Evolutionary conservation across 2,113 vertebrate species (phyloP).

Genomic region (Illadopsis cleaveri): DNA sequence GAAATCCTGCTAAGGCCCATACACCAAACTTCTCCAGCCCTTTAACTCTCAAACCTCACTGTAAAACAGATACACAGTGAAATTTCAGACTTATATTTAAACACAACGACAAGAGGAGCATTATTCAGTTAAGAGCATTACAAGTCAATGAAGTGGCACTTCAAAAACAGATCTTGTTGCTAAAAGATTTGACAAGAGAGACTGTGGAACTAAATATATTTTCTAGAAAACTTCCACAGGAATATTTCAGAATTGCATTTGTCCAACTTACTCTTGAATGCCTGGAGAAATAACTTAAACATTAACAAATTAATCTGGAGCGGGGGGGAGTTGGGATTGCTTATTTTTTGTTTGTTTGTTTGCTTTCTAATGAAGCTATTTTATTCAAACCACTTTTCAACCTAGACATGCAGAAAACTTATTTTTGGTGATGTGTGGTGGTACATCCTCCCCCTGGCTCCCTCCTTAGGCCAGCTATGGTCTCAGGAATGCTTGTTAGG

Average conservation of each 20-base stretch:
- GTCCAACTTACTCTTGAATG: background rate
- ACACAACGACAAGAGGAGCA: background rate
- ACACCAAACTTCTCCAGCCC: background rate
- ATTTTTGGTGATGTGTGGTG: background rate
- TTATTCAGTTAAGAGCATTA: background rate
- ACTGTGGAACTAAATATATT: background rate
- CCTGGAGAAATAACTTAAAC: background rate
- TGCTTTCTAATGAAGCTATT: background rate
- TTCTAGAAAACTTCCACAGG: background rate
- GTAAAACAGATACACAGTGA: background rate
- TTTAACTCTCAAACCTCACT: background rate
- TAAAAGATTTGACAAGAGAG: background rate
- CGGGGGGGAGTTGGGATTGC: accelerated
- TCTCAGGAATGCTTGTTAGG: background rate
- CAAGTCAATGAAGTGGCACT: background rate
- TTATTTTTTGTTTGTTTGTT: background rate
- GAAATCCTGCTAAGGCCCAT: background rate
- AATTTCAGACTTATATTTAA: background rate
- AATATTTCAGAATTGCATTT: background rate
- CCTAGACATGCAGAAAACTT: background rate
- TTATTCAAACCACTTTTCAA: background rate
- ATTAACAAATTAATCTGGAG: background rate
- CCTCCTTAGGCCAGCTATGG: background rate
- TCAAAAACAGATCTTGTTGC: background rate
- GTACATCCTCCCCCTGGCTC: background rate